Evolutionary conservation across 2,113 vertebrate genomes (phyloP), one percentile per base, ranked within the genome.

Genomic region (Campylorhamphus procurvoides): DNA sequence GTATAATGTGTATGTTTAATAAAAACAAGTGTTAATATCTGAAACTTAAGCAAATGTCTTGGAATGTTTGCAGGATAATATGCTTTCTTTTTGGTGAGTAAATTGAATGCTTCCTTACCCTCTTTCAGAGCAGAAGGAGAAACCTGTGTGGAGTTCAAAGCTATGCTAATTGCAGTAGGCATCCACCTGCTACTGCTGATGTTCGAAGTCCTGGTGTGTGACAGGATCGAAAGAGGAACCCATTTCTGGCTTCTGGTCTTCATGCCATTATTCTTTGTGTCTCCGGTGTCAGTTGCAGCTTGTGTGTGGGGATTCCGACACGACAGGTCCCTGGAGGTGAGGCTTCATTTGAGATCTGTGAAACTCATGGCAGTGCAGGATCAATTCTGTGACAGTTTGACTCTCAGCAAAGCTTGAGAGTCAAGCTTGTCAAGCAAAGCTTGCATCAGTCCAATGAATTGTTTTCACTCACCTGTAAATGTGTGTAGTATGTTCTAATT

Each of bases 261-360:
- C 97, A 99, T 99, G 99, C 99, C 99, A 0, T 98, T 99, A 22
- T 99, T 99, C 98, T 99, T 99, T 59, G 99, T 99, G 52, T 99
- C 99, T 9, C 99, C 99, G 0, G 99, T 99, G 25, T 99, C 99
- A 1, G 99, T 99, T 17, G 99, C 99, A 14, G 99, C 99, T 4
- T 99, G 99, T 7, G 99, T 99, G 39, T 99, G 99, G 99, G 99
- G 99, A 20, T 99, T 99, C 96, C 98, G 99, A 73, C 99, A 99
- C 18, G 99, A 99, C 97, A 98, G 99, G 76, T 99, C 99, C 10
- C 98, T 99, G 24, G 99, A 99, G 99, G 99, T 99, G 76, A 98
- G 89, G 50, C 19, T 82, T 80, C 14, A 0, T 27, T 28, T 55
- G 31, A 10, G 25, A 1, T 1, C 2, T 37, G 46, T 14, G 1